A percentile compares a stretch with the other conserved stretches of the same genome.
Conservation (phyloP, 2,113 vertebrate species). For the Hypanus sabinus region DNA sequence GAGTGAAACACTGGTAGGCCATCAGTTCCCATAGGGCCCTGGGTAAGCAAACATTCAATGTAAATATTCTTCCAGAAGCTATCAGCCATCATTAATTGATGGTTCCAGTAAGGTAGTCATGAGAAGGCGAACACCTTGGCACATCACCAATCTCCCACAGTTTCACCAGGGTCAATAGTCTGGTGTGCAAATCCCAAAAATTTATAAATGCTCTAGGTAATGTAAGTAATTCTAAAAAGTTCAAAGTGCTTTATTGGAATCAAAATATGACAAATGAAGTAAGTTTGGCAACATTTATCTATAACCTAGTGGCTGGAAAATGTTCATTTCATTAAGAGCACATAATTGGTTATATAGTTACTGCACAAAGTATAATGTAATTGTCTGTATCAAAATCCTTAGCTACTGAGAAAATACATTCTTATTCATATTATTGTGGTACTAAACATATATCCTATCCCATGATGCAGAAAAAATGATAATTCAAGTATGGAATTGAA, state of each 20-base stretch:
- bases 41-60: no score
- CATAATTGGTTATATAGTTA: not conserved
- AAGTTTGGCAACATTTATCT: not conserved
- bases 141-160: not conserved
- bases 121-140: no score
- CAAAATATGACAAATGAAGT: slow-evolving; percentile 17
- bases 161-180: no score
- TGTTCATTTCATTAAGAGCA: not conserved
- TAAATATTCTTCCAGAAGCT: no score
- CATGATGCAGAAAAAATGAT: not conserved
- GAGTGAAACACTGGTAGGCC: not conserved
- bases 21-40: no score
- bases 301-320: not conserved
- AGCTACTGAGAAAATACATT: not conserved
- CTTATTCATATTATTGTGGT: not conserved
- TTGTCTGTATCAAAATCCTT: not conserved
- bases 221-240: slow-evolving; percentile 18
- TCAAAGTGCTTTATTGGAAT: slow-evolving; percentile 16
- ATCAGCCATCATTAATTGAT: no score
- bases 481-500: not conserved
- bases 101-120: not conserved
- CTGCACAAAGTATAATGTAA: not conserved
- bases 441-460: not conserved
- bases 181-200: not conserved
- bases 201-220: not conserved